Percentiles rank a stretch among this genome's conserved stretches.
These are phyloP conservation scores for Nyctibius grandis DNA, from an alignment of 2,797 vertebrate genomes.

Conservation along the genomic window DNA sequence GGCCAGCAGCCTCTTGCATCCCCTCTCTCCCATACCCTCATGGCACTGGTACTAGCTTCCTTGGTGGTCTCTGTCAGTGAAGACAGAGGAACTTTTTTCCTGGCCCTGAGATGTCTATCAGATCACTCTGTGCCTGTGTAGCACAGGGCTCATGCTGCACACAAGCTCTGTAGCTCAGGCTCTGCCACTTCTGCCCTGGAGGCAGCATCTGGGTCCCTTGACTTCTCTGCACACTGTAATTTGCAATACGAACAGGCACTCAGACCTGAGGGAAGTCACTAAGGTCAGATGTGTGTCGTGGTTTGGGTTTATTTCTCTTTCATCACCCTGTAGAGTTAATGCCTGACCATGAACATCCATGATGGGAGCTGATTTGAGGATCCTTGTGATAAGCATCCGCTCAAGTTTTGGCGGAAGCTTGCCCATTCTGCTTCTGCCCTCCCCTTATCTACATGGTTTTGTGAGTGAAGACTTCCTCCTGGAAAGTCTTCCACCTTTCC, in stretches of 20 bases:
- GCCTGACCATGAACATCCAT: background rate
- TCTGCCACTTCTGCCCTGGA: background rate
- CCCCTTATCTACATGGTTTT: background rate
- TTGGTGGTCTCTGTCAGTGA: background rate
- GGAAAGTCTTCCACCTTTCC: background rate
- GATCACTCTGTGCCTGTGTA: background rate
- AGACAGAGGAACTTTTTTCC: background rate
- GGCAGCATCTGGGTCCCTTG: background rate
- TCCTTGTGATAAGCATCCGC: background rate
- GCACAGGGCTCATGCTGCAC: background rate
- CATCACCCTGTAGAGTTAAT: background rate
- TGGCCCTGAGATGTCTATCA: background rate
- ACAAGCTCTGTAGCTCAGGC: background rate
- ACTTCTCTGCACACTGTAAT: background rate
- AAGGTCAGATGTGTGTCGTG: background rate
- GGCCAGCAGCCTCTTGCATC: background rate
- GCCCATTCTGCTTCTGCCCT: background rate
- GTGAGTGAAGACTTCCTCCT: background rate
- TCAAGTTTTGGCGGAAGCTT: background rate
- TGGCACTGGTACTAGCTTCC: background rate
- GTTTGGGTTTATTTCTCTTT: background rate
- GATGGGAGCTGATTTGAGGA: rapidly evolving
- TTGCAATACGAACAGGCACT: background rate
- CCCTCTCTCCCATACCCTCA: rapidly evolving
- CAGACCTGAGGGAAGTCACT: background rate